Evolutionary conservation across 2,888 invertebrate species (phyloP), one percentile per base, ranked within the genome.

Genomic region (Bibio marci): DNA sequence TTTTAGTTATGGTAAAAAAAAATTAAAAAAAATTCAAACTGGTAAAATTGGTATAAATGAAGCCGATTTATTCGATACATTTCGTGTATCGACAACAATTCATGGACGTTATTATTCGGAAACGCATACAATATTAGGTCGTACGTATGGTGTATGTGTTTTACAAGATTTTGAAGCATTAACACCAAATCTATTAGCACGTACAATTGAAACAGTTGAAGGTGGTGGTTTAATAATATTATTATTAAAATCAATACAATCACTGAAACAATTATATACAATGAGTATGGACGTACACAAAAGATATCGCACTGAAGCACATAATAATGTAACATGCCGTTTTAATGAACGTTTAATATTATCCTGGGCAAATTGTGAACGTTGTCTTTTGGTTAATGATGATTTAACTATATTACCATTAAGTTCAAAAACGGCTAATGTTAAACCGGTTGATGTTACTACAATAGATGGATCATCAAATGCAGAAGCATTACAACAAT

Each of bases 221-320:
- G 98, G 97, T 17, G 91, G 91, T 39, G 90, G 90, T n/a, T 67
- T 97, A 0, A 74, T 98, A 40, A 77, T 95, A 36, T 69, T 99
- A 43, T 66, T 99, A 7, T 66, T 98, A 12, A 78, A 83, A 53
- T 75, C 81, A 1, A 70, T 98, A 53, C 71, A 73, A 40, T 95
- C 95, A 0, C 65, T 99, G 18, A 79, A 88, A 54, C 95, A 98
- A 57, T 67, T 99, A 4, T 97, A 87, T 57, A 85, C 95, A 0
- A 81, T 98, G 70, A 80, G 80, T 45, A 99, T 99, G 98, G 98
- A 98, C 68, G 94, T 98, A 2, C 98, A 98, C 66, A 77, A 87
- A 46, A 71, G 88, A 62, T 73, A 61, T 57, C 73, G 95, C 47
- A 98, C 97, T 0, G 95, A 97, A 65, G 83, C 92, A 0, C 87